Percentiles rank a stretch among this genome's conserved stretches.
phyloP scores from a whole-genome alignment of 2,888 invertebrate genomes.

The Pristionchus exspectatus region DNA sequence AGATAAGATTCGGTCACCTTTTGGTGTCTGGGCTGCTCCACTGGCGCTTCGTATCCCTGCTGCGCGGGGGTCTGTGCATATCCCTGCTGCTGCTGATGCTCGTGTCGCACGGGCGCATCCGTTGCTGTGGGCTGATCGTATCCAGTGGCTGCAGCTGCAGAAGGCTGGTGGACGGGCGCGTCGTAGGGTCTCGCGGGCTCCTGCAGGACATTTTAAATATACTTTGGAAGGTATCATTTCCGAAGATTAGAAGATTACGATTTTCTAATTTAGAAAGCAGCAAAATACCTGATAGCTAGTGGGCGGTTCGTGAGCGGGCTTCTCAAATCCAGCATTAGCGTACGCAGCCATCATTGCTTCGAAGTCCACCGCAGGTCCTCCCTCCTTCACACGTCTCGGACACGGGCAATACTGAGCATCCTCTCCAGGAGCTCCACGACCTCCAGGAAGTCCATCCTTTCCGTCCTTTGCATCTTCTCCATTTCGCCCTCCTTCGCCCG shows the following conservation, averaged over 20 bases:
- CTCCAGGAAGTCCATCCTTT: background rate
- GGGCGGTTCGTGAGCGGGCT: conserved; percentile 21
- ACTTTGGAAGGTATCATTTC: too few species aligned
- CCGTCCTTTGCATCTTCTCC: conserved; percentile 27
- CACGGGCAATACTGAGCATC: conserved; percentile 55
- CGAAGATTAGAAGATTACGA: too few species aligned
- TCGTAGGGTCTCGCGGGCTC: background rate
- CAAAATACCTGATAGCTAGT: background rate
- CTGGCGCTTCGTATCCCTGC: conserved; percentile 22
- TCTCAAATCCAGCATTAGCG: background rate
- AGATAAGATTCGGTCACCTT: background rate
- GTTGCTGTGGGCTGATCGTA: conserved; percentile 28
- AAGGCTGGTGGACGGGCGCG: background rate
- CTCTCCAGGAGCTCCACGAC: conserved; percentile 34
- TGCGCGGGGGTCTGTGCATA: background rate
- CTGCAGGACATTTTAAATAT: too few species aligned
- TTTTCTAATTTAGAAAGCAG: too few species aligned
- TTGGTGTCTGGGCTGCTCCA: background rate
- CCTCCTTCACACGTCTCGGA: conserved; percentile 27
- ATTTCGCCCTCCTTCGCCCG: background rate
- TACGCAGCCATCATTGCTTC: conserved; percentile 16
- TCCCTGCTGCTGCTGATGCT: background rate
- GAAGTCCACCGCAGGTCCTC: background rate
- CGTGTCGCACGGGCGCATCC: background rate
- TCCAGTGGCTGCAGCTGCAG: background rate